Base-by-base conservation (phyloP, 2,888 invertebrate species). In the Tenodera sinensis region DNA sequence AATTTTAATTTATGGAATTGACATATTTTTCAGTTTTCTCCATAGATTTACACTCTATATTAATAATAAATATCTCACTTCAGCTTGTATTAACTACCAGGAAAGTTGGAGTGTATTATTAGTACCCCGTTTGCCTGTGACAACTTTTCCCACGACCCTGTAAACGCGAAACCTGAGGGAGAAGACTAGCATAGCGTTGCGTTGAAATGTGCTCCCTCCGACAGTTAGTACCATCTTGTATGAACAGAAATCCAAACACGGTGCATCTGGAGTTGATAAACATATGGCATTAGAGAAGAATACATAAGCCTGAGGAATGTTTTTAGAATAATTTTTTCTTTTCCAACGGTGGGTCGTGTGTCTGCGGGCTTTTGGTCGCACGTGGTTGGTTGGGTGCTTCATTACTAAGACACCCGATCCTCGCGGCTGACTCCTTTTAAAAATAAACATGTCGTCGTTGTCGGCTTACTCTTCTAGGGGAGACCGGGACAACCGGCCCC, bases 201-300 rank as follows among this genome's bases (percentile, higher is more conserved):
- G 42, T 42, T 42, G 42, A 42, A 42, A 42, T 34, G 6, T 42
- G 42, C 12, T 42, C 25, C 54, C 54, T 25, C 54, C 15, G 54
- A 20, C 54, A 71, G 54, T 71, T 71, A 71, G 54, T 71, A 20
- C 54, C 54, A 25, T 86, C 86, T 86, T 86, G 86, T 81, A 25
- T 30, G 71, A 86, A 81, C 20, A 20, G 4, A 86, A 81, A 71
- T 28, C 81, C 27, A 86, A 86, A 86, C 86, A 86, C 28, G 81
- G 71, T 86, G 71, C 86, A 86, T 81, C 86, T 86, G 86, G 86
- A 86, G 86, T 86, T 86, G 86, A 86, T 86, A 86, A 86, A 86
- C 86, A 86, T 28, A 86, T 86, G 86, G 86, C 81, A 86, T 86
- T 71, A 86, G 81, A 86, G 86, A 81, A 30, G 86, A 86, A 86